Evolutionary conservation across 1,140 invertebrate species (phyloP), one percentile per base, ranked within the genome.

Genomic region (Bombus haemorrhoidalis): DNA sequence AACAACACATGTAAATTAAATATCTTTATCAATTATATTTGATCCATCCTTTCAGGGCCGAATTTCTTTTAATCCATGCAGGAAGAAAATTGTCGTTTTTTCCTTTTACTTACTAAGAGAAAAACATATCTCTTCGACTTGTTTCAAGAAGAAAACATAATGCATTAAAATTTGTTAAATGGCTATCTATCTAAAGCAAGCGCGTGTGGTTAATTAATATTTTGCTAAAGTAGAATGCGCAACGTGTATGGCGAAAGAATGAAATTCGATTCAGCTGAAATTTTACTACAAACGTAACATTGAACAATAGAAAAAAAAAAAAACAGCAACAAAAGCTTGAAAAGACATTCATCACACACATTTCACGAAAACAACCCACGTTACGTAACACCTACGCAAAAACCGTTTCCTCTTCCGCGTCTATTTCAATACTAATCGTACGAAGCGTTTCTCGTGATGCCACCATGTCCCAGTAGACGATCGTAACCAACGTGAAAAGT

Each of bases 341-440:
- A 22, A 47, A 74, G 39, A 43, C 41, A 57, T 73, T 62, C 41
- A 34, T 82, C 71, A n/a, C 8, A 6, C 13, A 12, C 13, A 34
- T 32, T 75, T 59, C 69, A 62, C 53, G 80, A 82, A 64, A 39
- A 64, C 71, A n/a, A 41, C n/a, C 37, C 59, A 25, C 28, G 34
- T 82, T 82, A 43, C 71, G 37, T 62, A 82, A 82, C 80, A 28
- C 32, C 32, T 62, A 81, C 47, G 47, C 69, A 71, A 82, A 76
- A 73, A 43, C 71, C 53, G n/a, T 73, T 82, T 75, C 80, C 71
- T 82, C 80, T 82, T 82, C 80, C 80, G 80, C 80, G 80, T 74
- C 72, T 82, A 82, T 82, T 82, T 82, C 80, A 74, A 82, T 82
- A 75, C 71, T 74, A 82, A 82, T 82, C 71, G 53, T 64, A 74